Evolutionary conservation across 2,888 invertebrate species (phyloP).

Genomic region (Brachypalpus laphriformis): DNA sequence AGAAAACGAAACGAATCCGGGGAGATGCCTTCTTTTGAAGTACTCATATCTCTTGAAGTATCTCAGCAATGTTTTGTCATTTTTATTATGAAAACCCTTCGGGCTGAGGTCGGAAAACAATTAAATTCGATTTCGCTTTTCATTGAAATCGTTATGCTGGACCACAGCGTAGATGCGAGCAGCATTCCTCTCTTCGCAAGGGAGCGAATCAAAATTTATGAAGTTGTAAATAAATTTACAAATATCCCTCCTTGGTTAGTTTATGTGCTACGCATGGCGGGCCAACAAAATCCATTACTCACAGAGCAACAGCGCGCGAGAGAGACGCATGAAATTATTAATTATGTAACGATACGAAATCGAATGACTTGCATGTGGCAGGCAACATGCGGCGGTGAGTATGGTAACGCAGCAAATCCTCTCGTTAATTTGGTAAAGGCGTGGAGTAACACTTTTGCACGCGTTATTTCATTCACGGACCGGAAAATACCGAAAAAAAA

Average conservation of each 20-base stretch:
- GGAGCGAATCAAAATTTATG: conserved; percentile 27
- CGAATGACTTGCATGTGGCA: conserved; percentile 54
- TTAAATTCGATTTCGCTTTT: conserved; percentile 53
- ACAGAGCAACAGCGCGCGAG: neutral
- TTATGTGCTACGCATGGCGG: neutral
- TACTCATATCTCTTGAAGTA: neutral
- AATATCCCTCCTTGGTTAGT: neutral
- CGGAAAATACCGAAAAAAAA: conserved; percentile 37
- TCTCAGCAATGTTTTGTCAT: conserved; percentile 22
- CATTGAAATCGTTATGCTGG: conserved; percentile 6
- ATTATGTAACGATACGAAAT: conserved; percentile 48
- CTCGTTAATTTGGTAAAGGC: conserved; percentile 54
- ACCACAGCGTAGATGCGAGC: neutral
- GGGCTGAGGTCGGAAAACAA: conserved; percentile 21
- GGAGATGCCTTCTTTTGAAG: neutral
- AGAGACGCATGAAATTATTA: conserved; percentile 36
- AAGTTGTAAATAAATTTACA: conserved; percentile 26
- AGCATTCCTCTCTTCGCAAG: neutral
- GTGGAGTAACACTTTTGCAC: conserved; percentile 67
- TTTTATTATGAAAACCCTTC: neutral
- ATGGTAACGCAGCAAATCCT: conserved; percentile 24
- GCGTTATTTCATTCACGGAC: conserved; percentile 53
- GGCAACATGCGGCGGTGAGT: conserved; percentile 34
- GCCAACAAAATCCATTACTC: neutral
- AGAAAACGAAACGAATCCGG: conserved; percentile 5